Conservation (phyloP, 2,113 vertebrate species). For the Haemorhous mexicanus region DNA sequence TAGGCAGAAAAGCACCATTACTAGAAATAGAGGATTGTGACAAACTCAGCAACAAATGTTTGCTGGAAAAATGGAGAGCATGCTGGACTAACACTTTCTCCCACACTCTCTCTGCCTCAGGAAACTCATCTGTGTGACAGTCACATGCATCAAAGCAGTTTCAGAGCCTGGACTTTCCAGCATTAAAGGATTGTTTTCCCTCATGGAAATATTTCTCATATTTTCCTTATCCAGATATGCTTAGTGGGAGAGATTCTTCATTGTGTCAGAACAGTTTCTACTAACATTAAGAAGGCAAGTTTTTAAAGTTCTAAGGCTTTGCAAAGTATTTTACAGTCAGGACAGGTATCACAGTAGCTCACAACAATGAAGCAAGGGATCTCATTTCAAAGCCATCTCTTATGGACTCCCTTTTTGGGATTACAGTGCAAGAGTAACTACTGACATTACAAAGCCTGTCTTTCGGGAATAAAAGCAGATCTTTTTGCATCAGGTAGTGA, state of each 20-base stretch:
- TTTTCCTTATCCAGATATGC: background rate
- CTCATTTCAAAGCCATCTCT: background rate
- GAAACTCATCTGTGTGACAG: background rate
- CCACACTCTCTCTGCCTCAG: no score
- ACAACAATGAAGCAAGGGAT: background rate
- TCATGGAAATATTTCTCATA: background rate
- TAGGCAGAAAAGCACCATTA: background rate
- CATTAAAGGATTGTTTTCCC: background rate
- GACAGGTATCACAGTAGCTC: background rate
- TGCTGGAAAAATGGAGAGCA: background rate
- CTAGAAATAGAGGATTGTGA: background rate
- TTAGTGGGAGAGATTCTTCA: background rate
- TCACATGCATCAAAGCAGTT: background rate
- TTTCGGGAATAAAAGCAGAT: background rate
- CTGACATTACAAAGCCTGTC: background rate
- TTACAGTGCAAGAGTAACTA: background rate
- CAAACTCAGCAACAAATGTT: background rate
- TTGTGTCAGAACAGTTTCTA: background rate
- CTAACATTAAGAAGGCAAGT: background rate
- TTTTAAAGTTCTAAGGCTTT: background rate
- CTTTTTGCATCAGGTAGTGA: background rate
- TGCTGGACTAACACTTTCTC: background rate
- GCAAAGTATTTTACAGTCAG: slow-evolving; percentile 1
- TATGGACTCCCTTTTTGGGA: background rate
- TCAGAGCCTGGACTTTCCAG: background rate